Evolutionary conservation across 2,888 invertebrate genomes (phyloP), one percentile per base, ranked within the genome.

Genomic region (Cremastobaeus sp.): DNA sequence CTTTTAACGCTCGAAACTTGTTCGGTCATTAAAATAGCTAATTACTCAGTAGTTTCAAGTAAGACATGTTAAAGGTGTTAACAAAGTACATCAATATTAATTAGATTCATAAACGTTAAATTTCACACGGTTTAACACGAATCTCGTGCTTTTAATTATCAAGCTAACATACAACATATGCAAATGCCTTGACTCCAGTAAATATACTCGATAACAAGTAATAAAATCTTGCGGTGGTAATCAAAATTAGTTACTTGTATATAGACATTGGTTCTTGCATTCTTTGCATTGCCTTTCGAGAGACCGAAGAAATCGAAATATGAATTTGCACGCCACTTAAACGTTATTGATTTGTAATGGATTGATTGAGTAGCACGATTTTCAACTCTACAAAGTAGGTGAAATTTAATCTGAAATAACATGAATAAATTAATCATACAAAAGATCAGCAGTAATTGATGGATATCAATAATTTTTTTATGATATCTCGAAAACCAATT

Each of bases 41-140:
- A 25, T 37, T 17, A 17, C 15, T 37, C 17, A n/a, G 9, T 15
- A 34, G 17, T 11, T 20, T 41, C 11, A 41, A 4, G 0, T 28
- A 6, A 9, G 8, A 41, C 41, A 41, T 14, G 12, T 55, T 39
- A 30, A 39, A 12, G 18, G 11, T 28, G 30, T 39, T 12, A 30
- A 30, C 5, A 8, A 41, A 41, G 20, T 41, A 35, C 45, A 25
- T 57, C 21, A 45, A 25, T 45, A 0, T n/a, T 20, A 17, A 45
- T 43, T 8, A 57, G 1, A 45, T 21, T 45, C 35, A 45, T 45
- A 25, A 30, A 41, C 35, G 35, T 34, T 21, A 34, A 14, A 25
- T 45, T 45, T 57, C 45, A 43, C 35, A 45, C 35, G 45, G 45
- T 57, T 57, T 45, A 57, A 57, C 45, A 45, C 21, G 57, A 57